Conservation (phyloP, 2,113 vertebrate genomes). For the Galemys pyrenaicus region DNA sequence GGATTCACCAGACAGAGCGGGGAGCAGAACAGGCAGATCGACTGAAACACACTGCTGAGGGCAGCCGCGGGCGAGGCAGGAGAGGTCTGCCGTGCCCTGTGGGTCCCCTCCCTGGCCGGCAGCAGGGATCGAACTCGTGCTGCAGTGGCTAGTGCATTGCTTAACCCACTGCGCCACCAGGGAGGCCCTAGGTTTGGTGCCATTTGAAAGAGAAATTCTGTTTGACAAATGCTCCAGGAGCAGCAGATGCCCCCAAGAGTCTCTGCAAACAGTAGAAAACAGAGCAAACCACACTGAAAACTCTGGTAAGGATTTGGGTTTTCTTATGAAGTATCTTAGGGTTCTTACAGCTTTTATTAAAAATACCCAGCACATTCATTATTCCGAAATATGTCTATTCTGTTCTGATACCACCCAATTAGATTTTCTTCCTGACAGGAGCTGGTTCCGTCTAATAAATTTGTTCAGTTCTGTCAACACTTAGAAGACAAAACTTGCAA, state of each 20-base stretch:
- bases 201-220: neutral
- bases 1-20: too few relatives aligned
- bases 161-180: too few relatives aligned
- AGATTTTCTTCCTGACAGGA: neutral
- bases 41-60: too few relatives aligned
- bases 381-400: constrained; percentile 34
- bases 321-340: neutral
- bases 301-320: too few relatives aligned
- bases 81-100: too few relatives aligned
- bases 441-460: constrained; percentile 50
- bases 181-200: too few relatives aligned
- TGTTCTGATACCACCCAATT: constrained; percentile 11
- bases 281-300: neutral
- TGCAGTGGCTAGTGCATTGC: too few relatives aligned
- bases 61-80: too few relatives aligned
- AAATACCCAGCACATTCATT: constrained; percentile 21
- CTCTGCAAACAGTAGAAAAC: neutral
- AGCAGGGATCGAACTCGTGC: too few relatives aligned
- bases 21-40: too few relatives aligned
- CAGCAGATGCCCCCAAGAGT: neutral
- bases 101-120: too few relatives aligned
- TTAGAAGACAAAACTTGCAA: constrained; percentile 30
- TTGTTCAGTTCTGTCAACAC: constrained; percentile 61
- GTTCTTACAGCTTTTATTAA: neutral
- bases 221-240: neutral